Percentiles rank a stretch among this genome's conserved stretches.
Conservation (phyloP, 1,140 invertebrate species). For the Penaeus vannamei region DNA sequence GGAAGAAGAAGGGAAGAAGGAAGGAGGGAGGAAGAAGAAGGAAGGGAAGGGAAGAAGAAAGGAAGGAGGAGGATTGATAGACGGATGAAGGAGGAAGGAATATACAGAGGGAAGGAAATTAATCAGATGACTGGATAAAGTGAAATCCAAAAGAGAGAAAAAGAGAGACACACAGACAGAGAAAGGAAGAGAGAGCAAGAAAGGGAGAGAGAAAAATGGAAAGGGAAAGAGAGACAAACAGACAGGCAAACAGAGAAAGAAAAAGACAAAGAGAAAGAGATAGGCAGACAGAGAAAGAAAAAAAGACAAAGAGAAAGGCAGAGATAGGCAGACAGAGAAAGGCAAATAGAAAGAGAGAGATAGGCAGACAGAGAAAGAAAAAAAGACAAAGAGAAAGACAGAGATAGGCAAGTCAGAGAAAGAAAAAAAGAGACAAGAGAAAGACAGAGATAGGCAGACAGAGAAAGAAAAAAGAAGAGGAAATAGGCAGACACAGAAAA, state of each 20-base stretch:
- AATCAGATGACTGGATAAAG: not conserved
- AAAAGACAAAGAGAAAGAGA: not conserved
- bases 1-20: too few species aligned
- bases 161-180: slow-evolving; percentile 1
- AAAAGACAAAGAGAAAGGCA: not conserved
- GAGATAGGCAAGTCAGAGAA: too few species aligned
- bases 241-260: not conserved
- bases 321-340: too few species aligned
- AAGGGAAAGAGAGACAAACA: too few species aligned
- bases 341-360: not conserved
- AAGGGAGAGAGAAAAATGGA: too few species aligned
- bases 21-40: too few species aligned
- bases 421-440: not conserved
- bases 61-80: too few species aligned
- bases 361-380: not conserved
- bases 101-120: not conserved
- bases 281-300: not conserved
- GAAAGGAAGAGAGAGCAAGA: not conserved
- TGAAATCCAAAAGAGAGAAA: not conserved
- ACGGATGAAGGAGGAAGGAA: not conserved
- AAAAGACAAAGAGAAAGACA: not conserved
- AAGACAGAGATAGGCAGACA: not conserved
- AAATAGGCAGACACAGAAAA: not conserved
- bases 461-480: not conserved
- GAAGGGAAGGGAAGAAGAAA: too few species aligned